Conservation (phyloP, 2,113 vertebrate genomes). For the Irena cyanogastra region DNA sequence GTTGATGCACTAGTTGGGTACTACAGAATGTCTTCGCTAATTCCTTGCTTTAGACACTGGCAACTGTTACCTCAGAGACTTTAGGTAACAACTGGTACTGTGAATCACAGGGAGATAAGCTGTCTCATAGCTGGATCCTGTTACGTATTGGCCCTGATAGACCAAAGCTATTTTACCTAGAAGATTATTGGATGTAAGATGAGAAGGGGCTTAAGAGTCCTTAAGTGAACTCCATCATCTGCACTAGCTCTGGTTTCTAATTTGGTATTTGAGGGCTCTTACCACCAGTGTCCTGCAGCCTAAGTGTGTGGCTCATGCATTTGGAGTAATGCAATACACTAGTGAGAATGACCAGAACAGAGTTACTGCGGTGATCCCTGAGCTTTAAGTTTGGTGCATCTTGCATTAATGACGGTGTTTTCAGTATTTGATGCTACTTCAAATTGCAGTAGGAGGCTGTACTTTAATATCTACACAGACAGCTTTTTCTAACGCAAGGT, state of each 20-base stretch:
- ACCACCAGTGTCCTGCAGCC: neutral
- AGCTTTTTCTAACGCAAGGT: neutral
- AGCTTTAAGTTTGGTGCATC: neutral
- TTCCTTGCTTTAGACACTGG: neutral
- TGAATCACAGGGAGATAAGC: neutral
- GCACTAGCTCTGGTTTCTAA: neutral
- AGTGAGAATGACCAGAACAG: neutral
- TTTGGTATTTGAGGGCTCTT: neutral
- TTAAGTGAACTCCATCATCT: conserved; percentile 2
- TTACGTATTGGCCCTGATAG: neutral
- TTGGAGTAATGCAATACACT: neutral
- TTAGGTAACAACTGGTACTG: neutral
- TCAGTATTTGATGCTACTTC: neutral
- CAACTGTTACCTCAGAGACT: neutral
- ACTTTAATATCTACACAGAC: neutral
- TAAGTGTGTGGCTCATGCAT: neutral
- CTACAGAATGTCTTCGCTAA: neutral
- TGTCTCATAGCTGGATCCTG: neutral
- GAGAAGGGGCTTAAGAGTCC: neutral
- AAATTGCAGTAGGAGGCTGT: neutral
- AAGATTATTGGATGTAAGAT: neutral
- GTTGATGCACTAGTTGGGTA: neutral
- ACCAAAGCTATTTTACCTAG: neutral
- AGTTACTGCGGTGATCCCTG: neutral
- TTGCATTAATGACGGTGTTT: neutral